Base-by-base conservation (phyloP, 2,888 invertebrate genomes). In the Nomada lathburiana region DNA sequence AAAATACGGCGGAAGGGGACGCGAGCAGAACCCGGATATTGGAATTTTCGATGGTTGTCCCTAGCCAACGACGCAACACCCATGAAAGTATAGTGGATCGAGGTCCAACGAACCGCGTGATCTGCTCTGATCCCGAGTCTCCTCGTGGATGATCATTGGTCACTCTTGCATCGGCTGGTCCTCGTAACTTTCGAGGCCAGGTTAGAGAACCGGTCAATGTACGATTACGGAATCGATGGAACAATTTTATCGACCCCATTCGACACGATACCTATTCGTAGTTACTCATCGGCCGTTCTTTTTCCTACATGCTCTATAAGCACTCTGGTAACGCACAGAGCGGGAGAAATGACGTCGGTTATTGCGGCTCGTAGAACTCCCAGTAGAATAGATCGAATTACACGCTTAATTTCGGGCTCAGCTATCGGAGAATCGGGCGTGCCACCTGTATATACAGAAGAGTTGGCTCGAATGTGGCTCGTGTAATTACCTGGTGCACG, bases 21-120 rank as follows among this genome's bases (percentile, higher is more conserved):
- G 62, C 62, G 52, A 67, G 70, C 55, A 29, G 44, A 71, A 18
- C 36, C 50, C 85, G 85, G 85, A 85, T 86, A 86, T 86, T 85
- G 85, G 83, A 86, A 77, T 85, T 85, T 85, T 85, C 77, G 71
- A 65, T 70, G 76, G 62, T 83, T 42, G 80, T 83, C 59, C 80
- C 29, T 71, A 47, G 53, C 44, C 67, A 20, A 52, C 57, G 47
- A 47, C 60, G 76, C 44, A 20, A 72, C 75, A 73, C 52, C 77
- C 75, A 74, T 78, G 78, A 77, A 84, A 85, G 75, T 71, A 84
- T 55, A 64, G 59, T 63, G 69, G 76, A 84, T 80, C 76, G 73
- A 29, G 69, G 47, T 60, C 78, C 79, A 74, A 73, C 79, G 80
- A 75, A 67, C 77, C 82, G 84, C 70, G 69, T 82, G 76, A 86